A percentile compares a stretch with the other conserved stretches of the same genome.
phyloP scores from a whole-genome alignment of 2,797 vertebrate species.

The Heliangelus exortis region DNA sequence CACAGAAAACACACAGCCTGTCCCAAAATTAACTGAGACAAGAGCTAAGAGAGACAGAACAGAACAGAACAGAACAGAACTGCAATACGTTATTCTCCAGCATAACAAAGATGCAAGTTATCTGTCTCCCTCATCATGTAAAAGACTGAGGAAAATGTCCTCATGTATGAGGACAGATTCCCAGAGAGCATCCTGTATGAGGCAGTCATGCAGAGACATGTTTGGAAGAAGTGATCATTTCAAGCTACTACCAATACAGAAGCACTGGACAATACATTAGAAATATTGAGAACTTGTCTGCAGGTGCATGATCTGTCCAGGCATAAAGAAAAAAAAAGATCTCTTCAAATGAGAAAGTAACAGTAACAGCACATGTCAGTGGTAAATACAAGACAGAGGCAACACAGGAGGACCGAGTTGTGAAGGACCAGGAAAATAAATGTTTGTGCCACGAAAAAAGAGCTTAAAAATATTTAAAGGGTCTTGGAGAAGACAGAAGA shows the following conservation, averaged over 20 bases:
- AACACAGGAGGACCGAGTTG: not conserved
- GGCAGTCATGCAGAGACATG: not conserved
- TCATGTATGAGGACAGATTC: not conserved
- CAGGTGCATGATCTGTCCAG: not conserved
- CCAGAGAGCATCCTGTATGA: not conserved
- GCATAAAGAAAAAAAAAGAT: not conserved
- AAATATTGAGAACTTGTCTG: not conserved
- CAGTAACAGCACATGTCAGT: not conserved
- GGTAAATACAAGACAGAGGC: not conserved
- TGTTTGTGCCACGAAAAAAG: not conserved
- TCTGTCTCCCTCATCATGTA: not conserved
- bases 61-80: not conserved
- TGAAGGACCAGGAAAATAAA: not conserved
- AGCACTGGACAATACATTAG: not conserved
- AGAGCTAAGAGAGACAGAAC: no score
- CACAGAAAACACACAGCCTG: not conserved
- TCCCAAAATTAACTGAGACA: not conserved
- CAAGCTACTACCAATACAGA: not conserved
- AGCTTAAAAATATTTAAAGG: not conserved
- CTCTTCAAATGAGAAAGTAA: not conserved
- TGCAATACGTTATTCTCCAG: not conserved
- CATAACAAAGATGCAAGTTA: not conserved
- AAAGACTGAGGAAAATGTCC: not conserved
- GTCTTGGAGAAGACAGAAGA: not conserved
- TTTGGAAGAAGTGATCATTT: not conserved